Evolutionary conservation across 2,113 vertebrate genomes (phyloP), one percentile per base, ranked within the genome.

Genomic region (Podarcis cretensis): DNA sequence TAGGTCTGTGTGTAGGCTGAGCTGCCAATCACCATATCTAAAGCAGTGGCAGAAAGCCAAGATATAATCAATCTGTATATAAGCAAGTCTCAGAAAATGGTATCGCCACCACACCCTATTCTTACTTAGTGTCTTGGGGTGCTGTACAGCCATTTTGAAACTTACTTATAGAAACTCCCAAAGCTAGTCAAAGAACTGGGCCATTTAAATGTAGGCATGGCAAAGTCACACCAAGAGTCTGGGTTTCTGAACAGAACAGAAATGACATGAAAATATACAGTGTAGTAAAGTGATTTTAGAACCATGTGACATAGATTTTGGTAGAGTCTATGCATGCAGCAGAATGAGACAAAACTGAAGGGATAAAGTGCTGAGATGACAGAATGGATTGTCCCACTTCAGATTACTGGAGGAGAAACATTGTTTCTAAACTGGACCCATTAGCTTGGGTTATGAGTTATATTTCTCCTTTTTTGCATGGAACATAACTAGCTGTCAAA

Each of bases 1-100:
- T 48, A 75, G 92, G 92, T 93, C 89, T 92, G 94, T 73, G 93
- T 54, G 63, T 80, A 88, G 69, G 68, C 73, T 92, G 91, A 68
- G 74, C 48, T 86, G 83, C 71, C 89, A 91, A 40, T 54, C 85
- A 35, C 90, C 63, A 83, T 82, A 1, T 20, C 84, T 82, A 66
- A 88, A 88, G 82, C 32, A 83, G 32, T 88, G 89, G 84, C 91
- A 89, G 82, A 75, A 83, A 89, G 59, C 85, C 88, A 90, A 92
- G 88, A 89, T 37, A 88, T 16, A 5, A 65, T 89, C 79, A 0
- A 0, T 21, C 59, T 93, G 87, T 92, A 91, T 68, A 93, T 90
- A 87, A 88, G 90, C 25, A 91, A 89, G 73, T 88, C 90, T 77
- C 71, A 89, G 84, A 71, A 73, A 89, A 77, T 86, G 89, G 88